These are phyloP conservation scores for Stenopsyche tienmushanensis DNA, from an alignment of 1,140 invertebrate species.

Conservation along the genomic window DNA sequence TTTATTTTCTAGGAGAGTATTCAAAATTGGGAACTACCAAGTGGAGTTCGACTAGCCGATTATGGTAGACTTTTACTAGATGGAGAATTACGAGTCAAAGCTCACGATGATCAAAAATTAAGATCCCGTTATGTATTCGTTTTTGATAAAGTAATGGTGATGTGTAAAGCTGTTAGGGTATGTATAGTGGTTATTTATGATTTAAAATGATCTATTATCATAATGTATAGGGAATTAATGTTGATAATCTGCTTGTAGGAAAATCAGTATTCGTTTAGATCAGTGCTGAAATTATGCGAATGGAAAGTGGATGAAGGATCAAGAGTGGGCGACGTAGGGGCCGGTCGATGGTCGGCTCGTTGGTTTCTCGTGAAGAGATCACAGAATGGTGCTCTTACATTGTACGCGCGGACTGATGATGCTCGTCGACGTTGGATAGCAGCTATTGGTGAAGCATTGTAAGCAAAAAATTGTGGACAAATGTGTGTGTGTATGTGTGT, in stretches of 20 bases:
- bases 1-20: constrained; percentile 66
- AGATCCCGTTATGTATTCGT: constrained; percentile 91
- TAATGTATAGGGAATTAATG: not conserved
- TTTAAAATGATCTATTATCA: not conserved
- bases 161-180: constrained; percentile 87
- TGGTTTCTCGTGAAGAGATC: constrained; percentile 84
- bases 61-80: constrained; percentile 90
- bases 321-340: constrained; percentile 60
- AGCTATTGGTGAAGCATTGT: constrained; percentile 89
- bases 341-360: constrained; percentile 76
- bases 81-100: constrained; percentile 90
- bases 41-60: constrained; percentile 77
- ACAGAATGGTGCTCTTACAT: constrained; percentile 81
- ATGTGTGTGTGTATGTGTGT: too few relatives aligned
- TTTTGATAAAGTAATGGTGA: constrained; percentile 94
- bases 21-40: constrained; percentile 76
- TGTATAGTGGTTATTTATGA: constrained; percentile 46
- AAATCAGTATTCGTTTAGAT: constrained; percentile 90
- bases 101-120: constrained; percentile 83
- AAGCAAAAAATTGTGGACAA: too few relatives aligned
- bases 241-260: constrained; percentile 57
- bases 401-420: constrained; percentile 87
- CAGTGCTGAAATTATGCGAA: constrained; percentile 80
- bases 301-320: constrained; percentile 83
- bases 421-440: constrained; percentile 89